Evolutionary conservation across 2,888 invertebrate species (phyloP), one percentile per base, ranked within the genome.

Genomic region (Tipula helvola): DNA sequence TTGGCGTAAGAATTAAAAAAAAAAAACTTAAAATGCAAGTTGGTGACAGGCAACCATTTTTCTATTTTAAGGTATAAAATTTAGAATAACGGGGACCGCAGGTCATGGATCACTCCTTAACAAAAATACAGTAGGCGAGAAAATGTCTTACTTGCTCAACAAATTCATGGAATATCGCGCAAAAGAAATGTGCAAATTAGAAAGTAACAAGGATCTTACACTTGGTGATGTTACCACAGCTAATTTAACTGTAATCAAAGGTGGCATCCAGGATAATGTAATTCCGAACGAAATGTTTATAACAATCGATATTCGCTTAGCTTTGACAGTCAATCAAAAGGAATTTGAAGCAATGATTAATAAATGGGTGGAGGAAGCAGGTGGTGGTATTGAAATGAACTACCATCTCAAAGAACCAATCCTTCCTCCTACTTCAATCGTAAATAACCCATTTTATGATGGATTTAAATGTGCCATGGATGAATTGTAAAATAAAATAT

Each of bases 281-380:
- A 94, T 99, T 36, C 98, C 99, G 0, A 95, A 96, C 85, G 95
- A 96, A 89, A 91, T 98, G 88, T 93, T 93, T 0, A 95, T 94
- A 0, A 94, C 95, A 87, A 95, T 96, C 90, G 96, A 96, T 90
- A 92, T 95, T 87, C 94, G 97, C 86, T 90, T 97, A 8, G 28
- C 28, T 28, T 28, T 2, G 28, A 28, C 28, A 28, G 28, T 28
- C 28, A 28, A 28, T 28, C 28, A 28, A 28, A 28, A 28, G 1
- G 28, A 28, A 28, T 28, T 28, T 28, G 28, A 28, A 28, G 28
- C 2, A 2, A 28, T 28, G 28, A 28, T 28, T 2, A 28, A 28
- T 28, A 28, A 28, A 28, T 28, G 28, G 28, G 2, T 28, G 28
- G 28, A 28, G 28, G 28, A 28, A 28, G 28, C 28, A 28, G 28